Conservation (phyloP, 1,140 invertebrate species). For the Drosophila aff. region DNA sequence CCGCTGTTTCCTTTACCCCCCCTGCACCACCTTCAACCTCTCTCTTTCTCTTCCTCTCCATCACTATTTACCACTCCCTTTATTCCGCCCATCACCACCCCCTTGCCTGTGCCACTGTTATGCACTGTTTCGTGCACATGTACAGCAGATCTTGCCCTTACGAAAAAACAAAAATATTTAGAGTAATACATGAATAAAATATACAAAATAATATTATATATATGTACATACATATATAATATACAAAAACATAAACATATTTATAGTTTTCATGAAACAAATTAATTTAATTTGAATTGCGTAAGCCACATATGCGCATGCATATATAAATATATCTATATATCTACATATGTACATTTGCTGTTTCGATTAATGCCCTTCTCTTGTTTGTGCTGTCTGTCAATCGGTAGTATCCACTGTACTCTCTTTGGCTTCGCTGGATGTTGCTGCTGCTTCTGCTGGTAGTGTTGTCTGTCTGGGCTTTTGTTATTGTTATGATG, state of each 20-base stretch:
- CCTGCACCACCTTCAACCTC: background rate
- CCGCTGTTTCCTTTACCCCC: slow-evolving; percentile 7
- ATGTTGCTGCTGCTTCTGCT: slow-evolving; percentile 24
- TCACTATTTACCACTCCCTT: slow-evolving; percentile 7
- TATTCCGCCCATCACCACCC: slow-evolving; percentile 13
- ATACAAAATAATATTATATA: too few relatives aligned
- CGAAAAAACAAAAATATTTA: background rate
- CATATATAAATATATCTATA: too few relatives aligned
- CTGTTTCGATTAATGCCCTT: background rate
- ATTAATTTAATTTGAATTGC: background rate
- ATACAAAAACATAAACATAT: too few relatives aligned
- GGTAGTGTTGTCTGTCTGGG: slow-evolving; percentile 29
- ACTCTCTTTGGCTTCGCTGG: slow-evolving; percentile 8
- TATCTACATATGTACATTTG: too few relatives aligned
- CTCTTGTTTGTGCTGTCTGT: too few relatives aligned
- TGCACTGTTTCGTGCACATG: slow-evolving; percentile 65
- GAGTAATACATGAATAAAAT: background rate
- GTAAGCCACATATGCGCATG: background rate
- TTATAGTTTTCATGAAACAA: background rate
- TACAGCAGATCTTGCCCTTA: slow-evolving; percentile 9
- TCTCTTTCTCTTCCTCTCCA: slow-evolving; percentile 22
- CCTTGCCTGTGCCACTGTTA: slow-evolving; percentile 43
- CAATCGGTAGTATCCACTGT: slow-evolving; percentile 2
- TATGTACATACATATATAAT: too few relatives aligned
- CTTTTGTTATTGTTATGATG: slow-evolving; percentile 81